phyloP scores from a whole-genome alignment of 92 coral and sea anemone species.

The Zoanthus sansibaricus region DNA sequence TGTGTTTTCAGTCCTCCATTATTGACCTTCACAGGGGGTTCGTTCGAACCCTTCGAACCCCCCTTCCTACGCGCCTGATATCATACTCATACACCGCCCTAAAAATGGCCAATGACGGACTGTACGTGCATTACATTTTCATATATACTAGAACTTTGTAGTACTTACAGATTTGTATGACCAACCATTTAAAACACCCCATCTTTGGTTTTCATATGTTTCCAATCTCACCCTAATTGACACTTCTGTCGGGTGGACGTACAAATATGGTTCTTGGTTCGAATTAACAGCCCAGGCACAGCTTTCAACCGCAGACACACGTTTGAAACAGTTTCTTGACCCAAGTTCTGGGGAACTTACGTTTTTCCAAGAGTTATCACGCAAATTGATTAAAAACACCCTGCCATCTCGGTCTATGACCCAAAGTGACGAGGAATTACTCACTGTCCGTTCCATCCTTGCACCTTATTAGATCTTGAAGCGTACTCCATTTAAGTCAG shows the following conservation, averaged over 20 bases:
- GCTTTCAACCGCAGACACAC: slow-evolving; percentile 81
- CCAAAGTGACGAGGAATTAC: slow-evolving; percentile 62
- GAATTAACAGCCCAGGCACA: slow-evolving; percentile 99
- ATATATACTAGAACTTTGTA: not conserved
- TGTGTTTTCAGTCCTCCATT: no score
- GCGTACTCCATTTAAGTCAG: not conserved
- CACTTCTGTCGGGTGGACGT: slow-evolving; percentile 85
- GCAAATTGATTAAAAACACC: slow-evolving; percentile 75
- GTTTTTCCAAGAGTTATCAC: slow-evolving; percentile 83
- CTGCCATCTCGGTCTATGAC: slow-evolving; percentile 89
- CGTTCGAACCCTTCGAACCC: no score
- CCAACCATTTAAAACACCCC: slow-evolving; percentile 88
- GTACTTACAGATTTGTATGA: slow-evolving; percentile 82
- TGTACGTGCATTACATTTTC: no score
- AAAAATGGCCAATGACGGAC: no score
- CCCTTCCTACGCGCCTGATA: no score
- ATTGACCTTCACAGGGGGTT: no score
- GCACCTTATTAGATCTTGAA: slow-evolving; percentile 15
- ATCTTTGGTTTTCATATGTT: slow-evolving; percentile 95
- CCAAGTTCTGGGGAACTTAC: slow-evolving; percentile 84
- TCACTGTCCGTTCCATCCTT: slow-evolving; percentile 11
- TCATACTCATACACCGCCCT: no score
- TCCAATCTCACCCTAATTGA: slow-evolving; percentile 81
- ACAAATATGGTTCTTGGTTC: slow-evolving; percentile 87
- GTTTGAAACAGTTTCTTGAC: slow-evolving; percentile 91